phyloP scores from a whole-genome alignment of 2,113 vertebrate genomes.

The Hypanus sabinus region DNA sequence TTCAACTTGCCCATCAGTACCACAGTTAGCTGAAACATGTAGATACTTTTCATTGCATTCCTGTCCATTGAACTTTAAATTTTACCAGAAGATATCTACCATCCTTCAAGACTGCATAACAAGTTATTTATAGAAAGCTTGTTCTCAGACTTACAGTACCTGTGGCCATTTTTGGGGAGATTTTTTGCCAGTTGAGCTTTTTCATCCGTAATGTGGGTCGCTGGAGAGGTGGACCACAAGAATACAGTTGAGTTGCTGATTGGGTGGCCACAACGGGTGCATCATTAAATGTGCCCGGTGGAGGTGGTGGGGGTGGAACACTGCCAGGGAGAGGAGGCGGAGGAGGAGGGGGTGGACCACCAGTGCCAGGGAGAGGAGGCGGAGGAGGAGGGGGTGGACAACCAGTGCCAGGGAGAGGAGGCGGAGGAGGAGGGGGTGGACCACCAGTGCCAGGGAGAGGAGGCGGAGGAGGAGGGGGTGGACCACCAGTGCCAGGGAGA shows the following conservation, averaged over 20 bases:
- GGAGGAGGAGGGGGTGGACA: slow-evolving; percentile 45
- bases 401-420: slow-evolving; percentile 41
- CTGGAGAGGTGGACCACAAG: slow-evolving; percentile 47
- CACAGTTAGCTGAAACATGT: neutral
- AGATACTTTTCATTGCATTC: neutral
- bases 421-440: slow-evolving; percentile 40
- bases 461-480: slow-evolving; percentile 44
- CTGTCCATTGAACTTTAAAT: neutral
- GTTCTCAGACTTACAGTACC: slow-evolving; percentile 56
- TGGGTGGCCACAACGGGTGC: slow-evolving; percentile 61
- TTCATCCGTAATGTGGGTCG: slow-evolving; percentile 84
- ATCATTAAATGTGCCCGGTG: slow-evolving; percentile 42
- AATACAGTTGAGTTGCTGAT: slow-evolving; percentile 50
- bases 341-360: slow-evolving; percentile 38
- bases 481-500: slow-evolving; percentile 41
- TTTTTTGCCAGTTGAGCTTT: slow-evolving; percentile 97
- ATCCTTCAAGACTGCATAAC: neutral
- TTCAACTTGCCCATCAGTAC: too few species aligned
- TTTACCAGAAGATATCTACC: neutral
- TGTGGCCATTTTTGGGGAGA: slow-evolving; percentile 64
- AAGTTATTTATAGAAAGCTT: neutral
- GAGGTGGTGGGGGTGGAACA: slow-evolving; percentile 46
- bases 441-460: slow-evolving; percentile 40
- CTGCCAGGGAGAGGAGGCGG: slow-evolving; percentile 40
- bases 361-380: slow-evolving; percentile 41